phyloP scores from a whole-genome alignment of 2,888 invertebrate genomes.

The Lysandra coridon region DNA sequence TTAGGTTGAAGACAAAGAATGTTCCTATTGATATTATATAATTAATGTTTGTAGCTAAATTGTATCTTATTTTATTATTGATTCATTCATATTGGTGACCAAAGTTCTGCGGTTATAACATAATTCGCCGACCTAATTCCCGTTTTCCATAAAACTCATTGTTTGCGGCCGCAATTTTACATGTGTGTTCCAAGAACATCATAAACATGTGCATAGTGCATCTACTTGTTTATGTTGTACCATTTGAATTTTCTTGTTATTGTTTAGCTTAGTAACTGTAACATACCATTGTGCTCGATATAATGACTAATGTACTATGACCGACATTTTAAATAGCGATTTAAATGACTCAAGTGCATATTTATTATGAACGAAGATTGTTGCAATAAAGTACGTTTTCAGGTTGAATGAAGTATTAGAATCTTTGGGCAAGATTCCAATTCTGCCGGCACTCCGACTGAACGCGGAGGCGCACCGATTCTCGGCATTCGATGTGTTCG shows the following conservation, averaged over 20 bases:
- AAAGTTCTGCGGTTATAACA: not conserved
- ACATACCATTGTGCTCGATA: not conserved
- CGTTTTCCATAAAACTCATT: not conserved
- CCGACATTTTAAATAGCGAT: not conserved
- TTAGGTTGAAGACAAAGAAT: constrained; percentile 5
- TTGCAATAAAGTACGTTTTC: constrained; percentile 33
- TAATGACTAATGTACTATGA: not conserved
- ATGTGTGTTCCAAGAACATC: not conserved
- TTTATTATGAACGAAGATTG: not conserved
- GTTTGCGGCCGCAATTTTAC: not conserved
- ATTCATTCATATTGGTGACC: not conserved
- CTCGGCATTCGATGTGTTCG: constrained; percentile 82
- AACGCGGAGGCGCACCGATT: constrained; percentile 83
- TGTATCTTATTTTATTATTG: not conserved
- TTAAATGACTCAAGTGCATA: not conserved
- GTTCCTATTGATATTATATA: not conserved
- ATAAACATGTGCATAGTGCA: not conserved
- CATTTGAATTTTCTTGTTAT: not conserved
- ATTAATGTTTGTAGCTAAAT: not conserved
- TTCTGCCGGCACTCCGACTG: constrained; percentile 86
- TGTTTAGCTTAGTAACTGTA: not conserved
- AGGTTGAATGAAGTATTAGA: constrained; percentile 88
- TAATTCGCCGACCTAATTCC: not conserved
- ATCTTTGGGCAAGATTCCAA: constrained; percentile 89
- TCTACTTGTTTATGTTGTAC: not conserved